Evolutionary conservation across 2,797 vertebrate genomes (phyloP), one percentile per base, ranked within the genome.

Genomic region (Nothura maculosa): DNA sequence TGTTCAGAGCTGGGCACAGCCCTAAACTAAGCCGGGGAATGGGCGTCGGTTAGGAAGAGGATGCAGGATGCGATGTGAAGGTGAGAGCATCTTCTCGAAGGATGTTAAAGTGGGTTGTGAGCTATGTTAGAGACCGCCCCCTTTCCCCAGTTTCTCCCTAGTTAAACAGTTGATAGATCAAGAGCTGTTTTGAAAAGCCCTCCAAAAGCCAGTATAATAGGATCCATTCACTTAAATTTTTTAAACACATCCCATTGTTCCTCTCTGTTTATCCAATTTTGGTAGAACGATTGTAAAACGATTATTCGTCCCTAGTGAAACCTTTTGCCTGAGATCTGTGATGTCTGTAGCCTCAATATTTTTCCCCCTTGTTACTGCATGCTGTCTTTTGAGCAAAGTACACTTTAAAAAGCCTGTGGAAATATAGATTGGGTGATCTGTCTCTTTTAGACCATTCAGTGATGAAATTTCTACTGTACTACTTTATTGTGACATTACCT

Each of bases 401-500:
- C 0, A 0, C 14, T 81, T 94, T 75, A 68, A 84, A 87, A 92
- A 81, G 57, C 48, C 52, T 52, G 24, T 85, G 87, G 72, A 95
- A 91, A 96, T 77, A 91, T 1, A 88, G 82, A 94, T 90, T 80
- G 81, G 83, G 84, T 89, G 86, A 91, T 96, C 85, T 88, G 87
- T 96, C 91, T 95, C 87, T 92, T 82, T 93, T 91, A 97, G 92
- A 86, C 93, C 94, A 83, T 67, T 93, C 86, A 73, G 86, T 74
- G 95, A 83, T 93, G 94, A 88, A 92, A 92, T 94, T 97, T 95
- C 88, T 75, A 85, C 94, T 93, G 94, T 93, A 93, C 88, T 87
- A 63, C 86, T 96, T 95, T 93, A 91, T 94, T 95, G 85, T 87
- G 90, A 95, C 94, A 89, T 92, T 96, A 91, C 90, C 92, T 96